Base-by-base conservation (phyloP, 2,888 invertebrate species). In the Drosophila rubida region DNA sequence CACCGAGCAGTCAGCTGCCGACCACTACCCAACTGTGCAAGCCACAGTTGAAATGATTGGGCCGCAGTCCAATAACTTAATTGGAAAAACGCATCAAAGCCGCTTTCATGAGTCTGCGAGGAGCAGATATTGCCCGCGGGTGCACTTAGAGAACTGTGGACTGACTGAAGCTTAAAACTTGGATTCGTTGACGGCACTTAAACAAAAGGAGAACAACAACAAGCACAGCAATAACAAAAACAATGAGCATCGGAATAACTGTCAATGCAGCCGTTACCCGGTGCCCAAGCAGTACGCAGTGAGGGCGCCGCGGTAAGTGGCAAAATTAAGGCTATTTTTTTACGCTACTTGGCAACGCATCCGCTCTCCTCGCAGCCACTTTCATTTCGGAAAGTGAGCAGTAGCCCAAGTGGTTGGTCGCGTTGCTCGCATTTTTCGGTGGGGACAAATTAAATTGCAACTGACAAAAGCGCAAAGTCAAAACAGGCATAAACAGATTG, bases 401-500 rank as follows among this genome's bases (percentile, higher is more conserved):
- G 27, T 45, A 39, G 22, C 19, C 9, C 64, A 35, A 63, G 66
- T 63, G 46, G 41, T 9, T 48, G 41, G 25, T 44, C 49, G 64
- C 48, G 35, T 44, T 32, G n/a, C n/a, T 32, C 5, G 32, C n/a
- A 32, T 32, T n/a, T 32, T 48, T 58, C 57, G 73, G 53, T 39
- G 27, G 32, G 44, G 30, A 16, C 49, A 73, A 74, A 75, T 75
- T 64, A 75, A 74, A 71, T 75, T 75, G 64, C 57, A 61, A 45
- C 50, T 50, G 57, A 53, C 77, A 59, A 50, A 53, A 49, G 58
- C 27, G 60, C 60, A 50, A 67, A 78, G 69, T 65, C 69, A 76
- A 74, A 81, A 81, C 78, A 78, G 76, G 65, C 80, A 58, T 73
- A 80, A 79, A 76, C 69, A 68, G 76, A 78, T 73, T 75, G 69